These are phyloP conservation scores for Plotosus lineatus DNA, from an alignment of 2,113 vertebrate genomes.

Conservation along the genomic window DNA sequence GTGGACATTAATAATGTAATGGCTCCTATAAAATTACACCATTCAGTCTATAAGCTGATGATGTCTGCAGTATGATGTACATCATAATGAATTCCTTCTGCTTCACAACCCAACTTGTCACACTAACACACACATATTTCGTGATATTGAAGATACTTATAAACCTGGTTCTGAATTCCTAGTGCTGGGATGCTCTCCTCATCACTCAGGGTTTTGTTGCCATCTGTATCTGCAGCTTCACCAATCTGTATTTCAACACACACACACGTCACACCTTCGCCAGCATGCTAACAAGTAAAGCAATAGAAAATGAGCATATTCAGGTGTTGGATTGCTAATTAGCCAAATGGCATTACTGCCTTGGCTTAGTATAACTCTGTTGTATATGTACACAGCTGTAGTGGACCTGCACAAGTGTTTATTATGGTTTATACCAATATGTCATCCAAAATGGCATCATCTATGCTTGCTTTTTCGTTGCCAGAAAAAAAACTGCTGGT, in stretches of 20 bases:
- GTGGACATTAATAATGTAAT: not conserved
- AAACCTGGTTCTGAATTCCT: constrained; percentile 20
- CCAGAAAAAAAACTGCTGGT: no score
- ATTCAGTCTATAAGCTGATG: not conserved
- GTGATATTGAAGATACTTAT: constrained; percentile 23
- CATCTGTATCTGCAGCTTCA: constrained; percentile 65
- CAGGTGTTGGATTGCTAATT: not conserved
- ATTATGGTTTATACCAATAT: not conserved
- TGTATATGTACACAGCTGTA: not conserved
- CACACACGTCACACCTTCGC: not conserved
- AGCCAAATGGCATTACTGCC: not conserved
- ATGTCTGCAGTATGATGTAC: not conserved
- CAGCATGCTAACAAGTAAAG: not conserved
- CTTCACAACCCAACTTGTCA: not conserved
- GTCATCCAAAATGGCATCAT: not conserved
- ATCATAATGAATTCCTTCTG: not conserved
- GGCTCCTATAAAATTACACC: not conserved
- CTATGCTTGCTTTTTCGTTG: no score
- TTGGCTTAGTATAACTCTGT: not conserved
- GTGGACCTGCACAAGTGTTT: not conserved
- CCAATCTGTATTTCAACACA: constrained; percentile 64
- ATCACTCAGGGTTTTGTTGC: constrained; percentile 48
- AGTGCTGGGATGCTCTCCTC: constrained; percentile 57
- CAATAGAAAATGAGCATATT: not conserved
- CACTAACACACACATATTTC: constrained; percentile 4